A percentile compares a stretch with the other conserved stretches of the same genome.
Conservation (phyloP, 2,113 vertebrate genomes). For the Rhinoderma darwinii region DNA sequence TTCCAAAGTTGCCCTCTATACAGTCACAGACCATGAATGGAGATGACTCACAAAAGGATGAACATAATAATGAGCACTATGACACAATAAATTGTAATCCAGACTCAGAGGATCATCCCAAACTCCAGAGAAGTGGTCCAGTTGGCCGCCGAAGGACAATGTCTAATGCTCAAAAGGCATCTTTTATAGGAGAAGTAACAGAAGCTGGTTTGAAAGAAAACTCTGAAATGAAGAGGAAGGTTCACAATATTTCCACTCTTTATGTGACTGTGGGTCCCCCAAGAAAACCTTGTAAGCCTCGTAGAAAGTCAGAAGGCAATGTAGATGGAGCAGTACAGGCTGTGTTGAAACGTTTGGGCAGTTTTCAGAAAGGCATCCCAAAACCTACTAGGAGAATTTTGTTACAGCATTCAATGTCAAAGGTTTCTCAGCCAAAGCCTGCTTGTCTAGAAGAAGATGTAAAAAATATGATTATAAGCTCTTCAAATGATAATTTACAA, state of each 20-base stretch:
- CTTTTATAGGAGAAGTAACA: constrained; percentile 68
- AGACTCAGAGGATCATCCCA: constrained; percentile 59
- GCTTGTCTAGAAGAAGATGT: constrained; percentile 62
- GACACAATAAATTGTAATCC: constrained; percentile 59
- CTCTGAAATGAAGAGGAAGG: constrained; percentile 60
- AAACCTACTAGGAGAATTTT: constrained; percentile 78
- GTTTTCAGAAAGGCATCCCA: constrained; percentile 82
- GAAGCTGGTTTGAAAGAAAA: constrained; percentile 62
- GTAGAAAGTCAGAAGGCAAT: constrained; percentile 54
- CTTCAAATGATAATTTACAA: constrained; percentile 10
- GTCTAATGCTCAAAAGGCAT: constrained; percentile 73
- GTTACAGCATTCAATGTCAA: constrained; percentile 1
- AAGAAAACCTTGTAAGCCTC: constrained; percentile 66
- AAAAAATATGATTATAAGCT: constrained; percentile 66
- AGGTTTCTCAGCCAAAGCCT: constrained; percentile 52
- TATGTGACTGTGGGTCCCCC: constrained; percentile 83
- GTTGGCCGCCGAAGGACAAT: constrained; percentile 66
- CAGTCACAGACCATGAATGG: constrained; percentile 62
- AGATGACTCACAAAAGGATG: constrained; percentile 49
- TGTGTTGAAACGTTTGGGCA: constrained; percentile 83
- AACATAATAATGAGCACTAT: constrained; percentile 54
- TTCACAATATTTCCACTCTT: constrained; percentile 79
- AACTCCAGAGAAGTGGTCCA: constrained; percentile 63
- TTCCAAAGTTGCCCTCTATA: constrained; percentile 72
- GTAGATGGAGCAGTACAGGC: constrained; percentile 80